These are phyloP conservation scores for Caenorhabditis becei DNA, from an alignment of 2,888 invertebrate genomes.

Conservation along the genomic window DNA sequence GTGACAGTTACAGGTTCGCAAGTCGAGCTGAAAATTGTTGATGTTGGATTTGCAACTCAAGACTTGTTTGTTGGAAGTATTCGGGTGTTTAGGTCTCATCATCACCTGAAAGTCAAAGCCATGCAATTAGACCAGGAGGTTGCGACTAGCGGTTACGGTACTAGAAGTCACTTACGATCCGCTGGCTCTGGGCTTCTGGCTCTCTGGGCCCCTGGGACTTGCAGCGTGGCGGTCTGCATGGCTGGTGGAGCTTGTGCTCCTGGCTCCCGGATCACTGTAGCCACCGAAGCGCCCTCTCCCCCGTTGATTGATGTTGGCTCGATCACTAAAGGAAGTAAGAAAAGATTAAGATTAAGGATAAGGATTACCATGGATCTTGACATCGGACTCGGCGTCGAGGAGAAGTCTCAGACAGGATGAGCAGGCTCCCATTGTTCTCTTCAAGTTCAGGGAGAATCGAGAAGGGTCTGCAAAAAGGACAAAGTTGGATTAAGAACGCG, in stretches of 20 bases:
- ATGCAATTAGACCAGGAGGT: too few species aligned
- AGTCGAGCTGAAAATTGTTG: constrained; percentile 35
- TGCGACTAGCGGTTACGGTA: too few species aligned
- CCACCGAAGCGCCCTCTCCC: constrained; percentile 59
- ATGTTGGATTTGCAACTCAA: not conserved
- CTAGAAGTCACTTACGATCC: constrained; percentile 35
- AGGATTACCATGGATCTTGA: constrained; percentile 72
- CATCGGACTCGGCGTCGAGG: constrained; percentile 73
- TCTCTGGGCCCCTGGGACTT: constrained; percentile 56
- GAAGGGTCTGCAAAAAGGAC: not conserved
- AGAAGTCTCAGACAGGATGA: constrained; percentile 70
- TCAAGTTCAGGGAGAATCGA: too few species aligned
- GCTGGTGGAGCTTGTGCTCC: constrained; percentile 21
- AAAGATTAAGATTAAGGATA: not conserved
- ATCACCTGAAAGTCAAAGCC: too few species aligned
- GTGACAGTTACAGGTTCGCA: constrained; percentile 35
- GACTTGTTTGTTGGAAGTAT: too few species aligned
- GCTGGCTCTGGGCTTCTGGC: constrained; percentile 40
- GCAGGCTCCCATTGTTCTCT: constrained; percentile 71
- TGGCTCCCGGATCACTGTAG: constrained; percentile 18
- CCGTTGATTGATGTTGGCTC: constrained; percentile 72
- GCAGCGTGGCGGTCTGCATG: constrained; percentile 45
- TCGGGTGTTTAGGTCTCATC: too few species aligned
- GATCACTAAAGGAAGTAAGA: constrained; percentile 66
- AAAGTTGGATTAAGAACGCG: constrained; percentile 17